These are phyloP conservation scores for Dusona sp. DNA, from an alignment of 2,888 invertebrate species.

Conservation along the genomic window DNA sequence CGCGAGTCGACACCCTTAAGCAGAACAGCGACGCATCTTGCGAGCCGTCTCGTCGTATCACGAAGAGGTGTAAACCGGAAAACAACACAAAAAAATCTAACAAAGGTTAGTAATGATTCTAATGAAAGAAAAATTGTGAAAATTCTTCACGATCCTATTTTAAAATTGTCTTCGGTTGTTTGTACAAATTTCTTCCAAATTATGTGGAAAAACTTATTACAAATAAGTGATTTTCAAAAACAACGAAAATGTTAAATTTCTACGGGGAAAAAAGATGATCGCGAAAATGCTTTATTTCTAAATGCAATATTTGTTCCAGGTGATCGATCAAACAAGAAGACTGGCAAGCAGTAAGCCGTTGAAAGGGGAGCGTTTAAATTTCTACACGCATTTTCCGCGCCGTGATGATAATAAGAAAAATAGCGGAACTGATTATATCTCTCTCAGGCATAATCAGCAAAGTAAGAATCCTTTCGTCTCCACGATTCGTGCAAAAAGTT, in stretches of 20 bases:
- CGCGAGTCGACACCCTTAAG: slow-evolving; percentile 93
- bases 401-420: slow-evolving; percentile 54
- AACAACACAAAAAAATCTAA: slow-evolving; percentile 80
- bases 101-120: slow-evolving; percentile 77
- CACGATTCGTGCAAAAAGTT: slow-evolving; percentile 47
- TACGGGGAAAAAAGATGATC: background rate
- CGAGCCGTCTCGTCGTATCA: slow-evolving; percentile 92
- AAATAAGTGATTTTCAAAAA: background rate
- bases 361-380: slow-evolving; percentile 39
- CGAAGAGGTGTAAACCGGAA: slow-evolving; percentile 92
- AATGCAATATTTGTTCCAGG: slow-evolving; percentile 70
- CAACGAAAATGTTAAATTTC: background rate
- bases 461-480: slow-evolving; percentile 56
- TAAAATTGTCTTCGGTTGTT: background rate
- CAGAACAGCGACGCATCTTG: slow-evolving; percentile 93
- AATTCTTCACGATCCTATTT: background rate
- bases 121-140: background rate
- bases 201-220: background rate
- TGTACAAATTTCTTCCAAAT: background rate
- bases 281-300: background rate
- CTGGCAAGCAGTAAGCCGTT: slow-evolving; percentile 81
- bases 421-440: slow-evolving; percentile 52
- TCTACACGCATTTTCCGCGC: slow-evolving; percentile 50
- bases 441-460: slow-evolving; percentile 60
- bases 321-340: slow-evolving; percentile 83